Evolutionary conservation across 2,888 invertebrate species (phyloP), one percentile per base, ranked within the genome.

Genomic region (Athalia rosae): DNA sequence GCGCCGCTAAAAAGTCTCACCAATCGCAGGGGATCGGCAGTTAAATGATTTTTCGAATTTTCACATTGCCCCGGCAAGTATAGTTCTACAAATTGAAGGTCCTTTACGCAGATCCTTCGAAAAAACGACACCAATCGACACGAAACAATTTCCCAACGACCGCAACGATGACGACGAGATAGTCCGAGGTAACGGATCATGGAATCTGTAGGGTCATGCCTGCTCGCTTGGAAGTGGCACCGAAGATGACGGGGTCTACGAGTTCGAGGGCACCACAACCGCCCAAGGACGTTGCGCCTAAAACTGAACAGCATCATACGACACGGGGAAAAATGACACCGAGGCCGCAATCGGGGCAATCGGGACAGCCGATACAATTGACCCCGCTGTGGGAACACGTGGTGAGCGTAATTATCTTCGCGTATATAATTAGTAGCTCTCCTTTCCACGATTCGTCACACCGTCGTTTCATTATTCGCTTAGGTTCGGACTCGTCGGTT

Each of bases 301-400:
- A 76, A 79, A 53, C 80, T 5, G 58, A 78, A 76, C 81, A 74
- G 79, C 85, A 83, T 15, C 83, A 80, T 47, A 58, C n/a, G n/a
- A n/a, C 78, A 13, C 77, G 81, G 77, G 82, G 82, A 67, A 85
- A 84, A 80, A 88, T 87, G 87, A 86, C 86, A 76, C 83, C 86
- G 79, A 81, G 84, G 81, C 83, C 86, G 50, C 77, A 84, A 48
- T 81, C 83, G 73, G 86, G 87, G 5, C 89, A 84, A 50, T 80
- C 83, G 66, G 86, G 87, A 6, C 89, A 88, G 78, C 85, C 89
- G 3, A 88, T 91, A 77, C 93, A 92, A 81, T 92, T 96, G 79
- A 95, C 95, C 64, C 94, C 95, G 73, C 90, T 96, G 7, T 96
- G 96, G 96, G 95, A 96, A 90, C 93, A 95, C 86, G 94, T 96